These are phyloP conservation scores for Caranx melampygus DNA, from an alignment of 2,113 vertebrate species.

Conservation along the genomic window DNA sequence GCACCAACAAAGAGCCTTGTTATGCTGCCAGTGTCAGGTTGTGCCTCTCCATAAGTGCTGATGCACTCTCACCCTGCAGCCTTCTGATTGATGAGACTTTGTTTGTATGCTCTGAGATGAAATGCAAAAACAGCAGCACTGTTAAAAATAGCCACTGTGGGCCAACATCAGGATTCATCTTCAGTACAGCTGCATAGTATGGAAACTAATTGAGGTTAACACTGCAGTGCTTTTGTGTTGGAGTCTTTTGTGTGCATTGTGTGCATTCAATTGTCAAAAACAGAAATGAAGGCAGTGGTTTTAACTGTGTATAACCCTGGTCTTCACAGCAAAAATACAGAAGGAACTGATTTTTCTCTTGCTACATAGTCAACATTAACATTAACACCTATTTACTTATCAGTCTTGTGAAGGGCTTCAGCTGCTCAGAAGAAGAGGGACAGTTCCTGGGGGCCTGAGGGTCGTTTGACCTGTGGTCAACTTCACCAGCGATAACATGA, in stretches of 20 bases:
- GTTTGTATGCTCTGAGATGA: slow-evolving; percentile 39
- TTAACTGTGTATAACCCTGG: too few relatives aligned
- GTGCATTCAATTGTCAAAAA: neutral
- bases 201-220: slow-evolving; percentile 1
- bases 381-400: too few relatives aligned
- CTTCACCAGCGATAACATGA: too few relatives aligned
- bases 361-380: too few relatives aligned
- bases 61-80: slow-evolving; percentile 57
- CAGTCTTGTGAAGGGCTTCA: too few relatives aligned
- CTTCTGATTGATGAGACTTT: slow-evolving; percentile 53
- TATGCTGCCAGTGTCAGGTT: slow-evolving; percentile 35
- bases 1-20: slow-evolving; percentile 36
- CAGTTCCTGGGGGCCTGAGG: too few relatives aligned
- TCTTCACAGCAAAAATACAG: too few relatives aligned
- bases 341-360: too few relatives aligned
- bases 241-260: neutral
- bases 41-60: slow-evolving; percentile 29
- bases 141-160: slow-evolving; percentile 46
- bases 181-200: neutral
- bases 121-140: slow-evolving; percentile 37
- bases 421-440: too few relatives aligned
- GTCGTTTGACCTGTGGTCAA: too few relatives aligned
- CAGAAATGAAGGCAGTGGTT: neutral
- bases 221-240: neutral
- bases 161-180: slow-evolving; percentile 9